Evolutionary conservation across 2,797 vertebrate genomes (phyloP).

Genomic region (Melanotaenia parkinsoni): DNA sequence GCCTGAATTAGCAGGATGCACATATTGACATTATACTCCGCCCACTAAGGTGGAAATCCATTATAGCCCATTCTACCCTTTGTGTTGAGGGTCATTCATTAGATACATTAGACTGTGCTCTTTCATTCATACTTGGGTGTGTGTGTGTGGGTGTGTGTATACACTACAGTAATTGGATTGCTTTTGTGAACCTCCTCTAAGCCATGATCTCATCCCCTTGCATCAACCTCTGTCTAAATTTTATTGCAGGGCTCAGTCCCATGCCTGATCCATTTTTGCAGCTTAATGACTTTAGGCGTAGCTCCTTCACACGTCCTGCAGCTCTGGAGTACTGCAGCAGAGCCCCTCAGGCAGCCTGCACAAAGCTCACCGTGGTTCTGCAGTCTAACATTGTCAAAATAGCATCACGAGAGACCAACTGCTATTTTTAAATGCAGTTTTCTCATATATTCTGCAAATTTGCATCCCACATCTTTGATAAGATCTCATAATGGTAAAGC

Average conservation of each 20-base stretch:
- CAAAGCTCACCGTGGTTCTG: slow-evolving; percentile 36
- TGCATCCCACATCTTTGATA: neutral
- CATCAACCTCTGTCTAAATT: slow-evolving; percentile 47
- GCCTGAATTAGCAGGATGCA: slow-evolving; percentile 35
- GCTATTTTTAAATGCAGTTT: slow-evolving; percentile 24
- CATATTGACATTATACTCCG: slow-evolving; percentile 38
- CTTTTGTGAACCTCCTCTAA: slow-evolving; percentile 52
- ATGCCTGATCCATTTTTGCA: slow-evolving; percentile 42
- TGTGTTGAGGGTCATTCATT: slow-evolving; percentile 8
- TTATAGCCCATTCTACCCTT: slow-evolving; percentile 13
- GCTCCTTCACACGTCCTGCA: slow-evolving; percentile 44
- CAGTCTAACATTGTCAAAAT: slow-evolving; percentile 25
- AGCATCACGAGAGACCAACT: slow-evolving; percentile 27
- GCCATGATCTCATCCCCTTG: slow-evolving; percentile 64
- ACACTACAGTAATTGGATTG: slow-evolving; percentile 49
- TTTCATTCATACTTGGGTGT: neutral
- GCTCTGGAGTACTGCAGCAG: slow-evolving; percentile 44
- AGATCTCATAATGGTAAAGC: neutral
- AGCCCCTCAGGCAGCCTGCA: slow-evolving; percentile 47
- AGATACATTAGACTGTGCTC: slow-evolving; percentile 4
- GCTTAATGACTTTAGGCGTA: slow-evolving; percentile 60
- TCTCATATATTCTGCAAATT: slow-evolving; percentile 10
- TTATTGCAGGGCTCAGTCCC: slow-evolving; percentile 33
- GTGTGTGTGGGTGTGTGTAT: slow-evolving; percentile 3
- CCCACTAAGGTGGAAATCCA: slow-evolving; percentile 29